Evolutionary conservation across 2,113 vertebrate genomes (phyloP), one percentile per base, ranked within the genome.

Genomic region (Procavia capensis): DNA sequence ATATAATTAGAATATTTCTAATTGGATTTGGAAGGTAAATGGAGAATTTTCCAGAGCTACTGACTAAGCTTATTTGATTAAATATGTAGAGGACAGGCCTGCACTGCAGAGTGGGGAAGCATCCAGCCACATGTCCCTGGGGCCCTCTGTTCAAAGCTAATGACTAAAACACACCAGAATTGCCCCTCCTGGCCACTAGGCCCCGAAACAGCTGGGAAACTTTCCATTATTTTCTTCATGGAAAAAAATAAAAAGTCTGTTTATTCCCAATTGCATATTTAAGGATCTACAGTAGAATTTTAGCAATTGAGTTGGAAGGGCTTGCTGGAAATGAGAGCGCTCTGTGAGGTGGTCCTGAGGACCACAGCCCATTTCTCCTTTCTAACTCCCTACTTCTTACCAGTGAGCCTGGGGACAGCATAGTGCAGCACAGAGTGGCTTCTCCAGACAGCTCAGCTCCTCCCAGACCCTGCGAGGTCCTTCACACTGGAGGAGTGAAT

Each of bases 281-380:
- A 89, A 78, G 70, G 64, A 74, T 64, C 84, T 84, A 91, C 93
- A 94, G 88, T 90, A 74, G 91, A 90, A 61, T 57, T 88, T 90
- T 85, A 89, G 78, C 74, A 92, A 59, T 91, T 81, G 64, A 86
- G 36, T 90, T 41, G 90, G 83, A 87, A 94, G 57, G 27, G 13
- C 25, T 82, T n/a, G 41, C 63, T 47, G 85, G 61, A 19, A 39
- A 14, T 43, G 85, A 66, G 94, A 74, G 85, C 34, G 5, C 39
- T 74, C 72, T 41, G 24, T 43, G 72, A 43, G 39, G 43, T 6
- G 4, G 39, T 43, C 39, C 72, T 43, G 24, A 41, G 9, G 72
- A 11, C 70, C 19, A 13, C 11, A 39, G 17, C 63, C 91, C 6
- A 1, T 41, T 90, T 90, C 63, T 86, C 34, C 45, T 24, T 24